Evolutionary conservation across 2,113 vertebrate species (phyloP), one percentile per base, ranked within the genome.

Genomic region (Python bivittatus): DNA sequence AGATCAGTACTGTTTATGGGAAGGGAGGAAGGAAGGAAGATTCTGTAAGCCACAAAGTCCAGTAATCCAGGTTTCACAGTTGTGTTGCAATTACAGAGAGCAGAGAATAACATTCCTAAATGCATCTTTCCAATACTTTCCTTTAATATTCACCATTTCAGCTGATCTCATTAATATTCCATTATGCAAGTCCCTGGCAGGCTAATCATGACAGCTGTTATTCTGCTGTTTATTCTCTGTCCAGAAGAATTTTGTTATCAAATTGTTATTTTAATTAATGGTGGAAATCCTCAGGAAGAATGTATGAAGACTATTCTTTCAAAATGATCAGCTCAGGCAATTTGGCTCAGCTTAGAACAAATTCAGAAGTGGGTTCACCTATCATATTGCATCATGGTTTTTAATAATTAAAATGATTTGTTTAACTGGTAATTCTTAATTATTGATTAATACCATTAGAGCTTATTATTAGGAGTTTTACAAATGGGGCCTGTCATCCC

Each of bases 131-230:
- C 90, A 92, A 84, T 89, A 92, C 90, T 93, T 95, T 93, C 54
- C 92, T 96, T 91, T 94, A 92, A 91, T 95, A 79, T 92, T 92
- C 93, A 95, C 91, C 87, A 90, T 93, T 94, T 89, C 61, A 48
- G 90, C 93, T 92, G 94, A 94, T 91, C 93, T 93, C 90, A 0
- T 95, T 93, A 94, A 92, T 93, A 95, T 95, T 91, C 56, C 52
- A 57, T 96, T 96, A 94, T 95, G 95, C 93, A 89, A 86, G 90
- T 58, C 94, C 84, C 94, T 94, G 95, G 84, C 94, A 96, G 91
- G 91, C 96, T 96, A 95, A 96, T 97, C 96, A 88, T 86, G 88
- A 25, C 96, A 95, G 94, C 94, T 95, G 95, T 96, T 96, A 86
- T 94, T 96, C 93, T 90, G 84, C 38, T 96, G 93, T 96, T 95